Base-by-base conservation (phyloP, 2,113 vertebrate genomes). In the Hippopotamus amphibius region DNA sequence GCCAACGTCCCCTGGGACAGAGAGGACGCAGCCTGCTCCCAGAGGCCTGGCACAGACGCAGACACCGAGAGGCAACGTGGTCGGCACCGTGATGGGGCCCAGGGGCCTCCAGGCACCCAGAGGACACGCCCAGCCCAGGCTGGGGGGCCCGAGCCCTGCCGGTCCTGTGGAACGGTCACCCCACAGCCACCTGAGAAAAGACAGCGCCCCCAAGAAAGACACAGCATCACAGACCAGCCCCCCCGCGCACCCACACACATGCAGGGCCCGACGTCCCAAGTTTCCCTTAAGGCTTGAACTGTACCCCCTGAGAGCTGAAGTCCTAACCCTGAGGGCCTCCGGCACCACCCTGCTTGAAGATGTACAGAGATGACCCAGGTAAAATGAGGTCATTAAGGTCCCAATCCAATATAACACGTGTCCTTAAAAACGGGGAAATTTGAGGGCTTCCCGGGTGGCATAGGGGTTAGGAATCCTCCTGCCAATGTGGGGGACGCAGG, bases 291-390 rank as follows among this genome's bases (percentile, higher is more conserved):
- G 66, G 43, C 9, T 6, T 48, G 22, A 63, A 21, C 26, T 33
- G 7, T 37, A 69, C 21, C 55, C 57, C 87, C 43, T 14, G 21
- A 5, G 59, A 61, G 79, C 8, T 37, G 26, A 59, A 72, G 63
- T 68, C 76, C 76, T 68, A 65, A 92, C 33, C 74, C 33, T 50
- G 2, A 17, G 72, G 15, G 74, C 74, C 69, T 82, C 59, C 61
- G n/a, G 77, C n/a, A 48, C 16, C 24, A 63, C 37, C 65, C 87
- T 89, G 76, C 68, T 57, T 55, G 92, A 80, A 96, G 48, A 48
- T 24, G 65, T 22, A 71, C 55, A 88, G 90, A 77, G n/a, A 59
- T 57, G 84, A 65, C 28, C 37, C 53, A n/a, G 81, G 83, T 57
- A 92, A 76, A 89, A 57, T 17, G 19, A 90, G 48, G 61, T 71